Percentiles rank a stretch among this genome's conserved stretches.
Evolutionary conservation across 37 sponge, comb jelly and placozoan genomes (phyloP).

Genomic region (Beroe forskalii): DNA sequence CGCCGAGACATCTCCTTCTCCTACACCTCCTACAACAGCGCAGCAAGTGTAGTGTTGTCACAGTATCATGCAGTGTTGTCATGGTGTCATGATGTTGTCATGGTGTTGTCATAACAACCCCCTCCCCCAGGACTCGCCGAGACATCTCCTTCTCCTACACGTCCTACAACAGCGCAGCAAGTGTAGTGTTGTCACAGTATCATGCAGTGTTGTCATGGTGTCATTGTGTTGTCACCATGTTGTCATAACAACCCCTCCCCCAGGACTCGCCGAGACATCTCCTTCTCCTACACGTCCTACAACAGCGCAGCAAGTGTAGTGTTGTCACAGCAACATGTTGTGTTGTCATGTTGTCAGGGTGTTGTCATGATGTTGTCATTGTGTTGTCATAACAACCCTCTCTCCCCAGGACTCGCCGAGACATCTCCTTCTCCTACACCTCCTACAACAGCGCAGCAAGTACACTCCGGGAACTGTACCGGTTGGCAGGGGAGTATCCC

Average conservation of each 20-base stretch:
- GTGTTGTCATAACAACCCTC: too few relatives aligned
- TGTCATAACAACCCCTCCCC: too few relatives aligned
- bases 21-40: background rate
- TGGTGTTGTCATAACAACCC: too few relatives aligned
- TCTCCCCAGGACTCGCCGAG: background rate
- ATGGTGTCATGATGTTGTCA: too few relatives aligned
- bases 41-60: background rate
- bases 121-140: background rate
- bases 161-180: conserved; percentile 4
- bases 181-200: too few relatives aligned
- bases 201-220: too few relatives aligned
- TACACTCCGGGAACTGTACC: conserved; percentile 34
- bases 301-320: background rate
- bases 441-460: conserved; percentile 3
- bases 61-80: too few relatives aligned
- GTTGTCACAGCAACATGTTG: too few relatives aligned
- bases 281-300: background rate
- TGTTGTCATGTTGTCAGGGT: too few relatives aligned
- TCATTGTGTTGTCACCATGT: too few relatives aligned
- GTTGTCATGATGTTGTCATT: too few relatives aligned
- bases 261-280: background rate
- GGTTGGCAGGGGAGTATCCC: background rate
- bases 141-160: background rate
- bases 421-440: background rate
- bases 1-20: background rate